Percentiles rank a stretch among this genome's conserved stretches.
These are phyloP conservation scores for Eulemur mongoz DNA, from an alignment of 2,797 vertebrate genomes.

Conservation along the genomic window DNA sequence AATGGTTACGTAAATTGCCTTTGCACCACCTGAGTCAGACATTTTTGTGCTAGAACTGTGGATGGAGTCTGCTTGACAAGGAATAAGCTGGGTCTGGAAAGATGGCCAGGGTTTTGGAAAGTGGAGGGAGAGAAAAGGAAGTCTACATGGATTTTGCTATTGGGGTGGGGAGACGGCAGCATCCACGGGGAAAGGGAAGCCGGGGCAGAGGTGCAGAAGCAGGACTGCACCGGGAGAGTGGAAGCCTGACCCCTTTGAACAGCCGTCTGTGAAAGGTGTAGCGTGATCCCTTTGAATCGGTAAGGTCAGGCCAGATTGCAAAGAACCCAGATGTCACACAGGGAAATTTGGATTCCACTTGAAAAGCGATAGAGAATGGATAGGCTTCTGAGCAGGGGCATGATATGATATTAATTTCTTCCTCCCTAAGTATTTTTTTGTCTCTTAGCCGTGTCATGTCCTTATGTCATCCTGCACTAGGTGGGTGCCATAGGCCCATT, in stretches of 20 bases:
- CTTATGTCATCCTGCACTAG: not conserved
- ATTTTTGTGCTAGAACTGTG: not conserved
- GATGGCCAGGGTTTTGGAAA: not conserved
- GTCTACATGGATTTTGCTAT: not conserved
- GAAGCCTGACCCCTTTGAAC: accelerated
- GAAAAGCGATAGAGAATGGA: not conserved
- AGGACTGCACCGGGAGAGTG: not conserved
- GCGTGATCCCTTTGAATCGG: not conserved
- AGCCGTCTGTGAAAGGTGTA: not conserved
- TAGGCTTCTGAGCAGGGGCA: not conserved
- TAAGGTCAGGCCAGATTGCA: not conserved
- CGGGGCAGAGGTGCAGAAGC: not conserved
- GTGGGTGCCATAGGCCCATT: not conserved
- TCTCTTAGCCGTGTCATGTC: not conserved
- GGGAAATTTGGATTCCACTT: not conserved
- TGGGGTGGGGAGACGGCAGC: not conserved
- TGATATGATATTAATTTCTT: not conserved
- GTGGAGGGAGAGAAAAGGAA: not conserved
- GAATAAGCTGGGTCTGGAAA: not conserved
- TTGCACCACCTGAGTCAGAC: too few species aligned
- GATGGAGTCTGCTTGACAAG: not conserved
- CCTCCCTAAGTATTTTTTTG: not conserved
- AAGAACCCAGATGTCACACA: not conserved
- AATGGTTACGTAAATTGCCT: too few species aligned
- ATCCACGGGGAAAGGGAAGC: too few species aligned